A percentile compares a stretch with the other conserved stretches of the same genome.
phyloP scores from a whole-genome alignment of 2,113 vertebrate species.

The Nyctibius bracteatus region DNA sequence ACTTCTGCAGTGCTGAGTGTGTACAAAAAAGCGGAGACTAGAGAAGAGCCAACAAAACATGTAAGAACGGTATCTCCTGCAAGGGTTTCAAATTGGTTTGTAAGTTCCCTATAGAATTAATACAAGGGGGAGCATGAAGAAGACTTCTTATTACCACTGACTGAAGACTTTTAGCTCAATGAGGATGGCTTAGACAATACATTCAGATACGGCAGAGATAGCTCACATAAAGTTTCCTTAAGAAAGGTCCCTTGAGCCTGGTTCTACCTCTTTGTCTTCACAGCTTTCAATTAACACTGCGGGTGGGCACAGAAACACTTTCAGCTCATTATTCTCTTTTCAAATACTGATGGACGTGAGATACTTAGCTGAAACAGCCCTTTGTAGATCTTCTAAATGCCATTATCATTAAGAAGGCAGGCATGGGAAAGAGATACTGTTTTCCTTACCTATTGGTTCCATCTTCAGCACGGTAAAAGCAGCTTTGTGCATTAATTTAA shows the following conservation, averaged over 20 bases:
- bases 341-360: background rate
- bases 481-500: conserved; percentile 27
- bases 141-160: background rate
- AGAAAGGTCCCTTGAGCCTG: background rate
- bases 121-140: background rate
- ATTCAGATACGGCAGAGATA: background rate
- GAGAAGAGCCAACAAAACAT: background rate
- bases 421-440: background rate
- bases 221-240: background rate
- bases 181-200: background rate
- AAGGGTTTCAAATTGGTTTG: background rate
- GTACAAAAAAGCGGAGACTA: background rate
- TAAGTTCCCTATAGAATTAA: background rate
- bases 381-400: background rate
- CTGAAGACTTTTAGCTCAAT: background rate
- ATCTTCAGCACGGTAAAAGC: background rate
- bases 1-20: background rate
- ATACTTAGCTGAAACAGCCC: conserved; percentile 1
- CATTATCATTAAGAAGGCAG: conserved; percentile 8
- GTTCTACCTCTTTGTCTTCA: background rate
- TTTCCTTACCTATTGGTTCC: background rate
- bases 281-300: conserved; percentile 22
- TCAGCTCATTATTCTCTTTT: background rate
- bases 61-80: background rate
- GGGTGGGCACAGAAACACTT: background rate